phyloP scores from a whole-genome alignment of 2,113 vertebrate genomes.

The Phodopus roborovskii region DNA sequence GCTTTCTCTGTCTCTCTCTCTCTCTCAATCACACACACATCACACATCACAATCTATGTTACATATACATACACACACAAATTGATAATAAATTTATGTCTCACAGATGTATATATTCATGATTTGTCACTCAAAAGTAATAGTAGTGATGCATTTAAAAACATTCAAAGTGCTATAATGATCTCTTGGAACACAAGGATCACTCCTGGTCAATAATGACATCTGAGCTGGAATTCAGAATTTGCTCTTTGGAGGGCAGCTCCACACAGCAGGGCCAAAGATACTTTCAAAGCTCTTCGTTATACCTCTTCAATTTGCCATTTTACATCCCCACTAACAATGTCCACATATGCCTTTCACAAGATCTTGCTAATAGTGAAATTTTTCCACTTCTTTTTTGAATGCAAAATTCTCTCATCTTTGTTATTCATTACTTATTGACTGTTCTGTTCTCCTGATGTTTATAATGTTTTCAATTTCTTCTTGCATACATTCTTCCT shows the following conservation, averaged over 20 bases:
- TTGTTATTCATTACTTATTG: slow-evolving; percentile 59
- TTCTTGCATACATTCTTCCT: background rate
- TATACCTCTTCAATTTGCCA: background rate
- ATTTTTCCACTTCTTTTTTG: background rate
- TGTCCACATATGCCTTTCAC: background rate
- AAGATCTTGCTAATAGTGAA: background rate
- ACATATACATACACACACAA: background rate
- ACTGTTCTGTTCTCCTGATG: background rate
- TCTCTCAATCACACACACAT: background rate
- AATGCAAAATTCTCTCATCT: slow-evolving; percentile 40
- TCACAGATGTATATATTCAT: background rate
- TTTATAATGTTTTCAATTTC: slow-evolving; percentile 54
- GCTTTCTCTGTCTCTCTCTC: too few species aligned
- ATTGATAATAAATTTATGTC: background rate
- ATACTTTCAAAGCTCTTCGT: background rate
- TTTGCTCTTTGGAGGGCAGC: slow-evolving; percentile 4
- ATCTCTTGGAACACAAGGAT: background rate
- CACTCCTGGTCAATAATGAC: background rate
- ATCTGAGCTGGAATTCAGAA: slow-evolving; percentile 26
- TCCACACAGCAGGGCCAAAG: background rate
- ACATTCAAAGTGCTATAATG: background rate
- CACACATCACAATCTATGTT: background rate
- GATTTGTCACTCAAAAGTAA: background rate
- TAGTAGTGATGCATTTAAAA: background rate
- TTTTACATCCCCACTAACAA: background rate